phyloP scores from a whole-genome alignment of 2,113 vertebrate genomes.

The Notothenia rossii region DNA sequence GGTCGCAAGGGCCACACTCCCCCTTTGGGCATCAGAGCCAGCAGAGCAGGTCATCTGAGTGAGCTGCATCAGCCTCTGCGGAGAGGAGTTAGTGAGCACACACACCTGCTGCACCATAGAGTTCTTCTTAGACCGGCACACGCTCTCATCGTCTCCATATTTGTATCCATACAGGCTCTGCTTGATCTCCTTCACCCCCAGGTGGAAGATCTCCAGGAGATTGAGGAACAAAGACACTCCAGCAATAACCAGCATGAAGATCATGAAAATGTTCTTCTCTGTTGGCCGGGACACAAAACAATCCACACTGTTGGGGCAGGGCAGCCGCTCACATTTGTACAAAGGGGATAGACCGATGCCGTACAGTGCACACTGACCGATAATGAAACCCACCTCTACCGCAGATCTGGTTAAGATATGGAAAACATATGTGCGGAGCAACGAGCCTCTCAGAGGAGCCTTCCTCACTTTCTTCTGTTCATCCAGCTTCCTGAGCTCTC shows the following conservation, averaged over 20 bases:
- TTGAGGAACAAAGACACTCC: conserved; percentile 92
- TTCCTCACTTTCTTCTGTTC: conserved; percentile 94
- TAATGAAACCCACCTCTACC: conserved; percentile 93
- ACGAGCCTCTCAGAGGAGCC: conserved; percentile 91
- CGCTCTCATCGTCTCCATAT: conserved; percentile 80
- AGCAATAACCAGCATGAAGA: conserved; percentile 95
- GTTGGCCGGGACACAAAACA: conserved; percentile 96
- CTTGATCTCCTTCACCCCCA: conserved; percentile 91
- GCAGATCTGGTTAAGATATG: conserved; percentile 95
- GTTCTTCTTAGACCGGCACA: conserved; percentile 88
- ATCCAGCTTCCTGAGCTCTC: conserved; percentile 90
- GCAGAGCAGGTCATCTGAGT: conserved; percentile 73
- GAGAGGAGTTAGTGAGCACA: conserved; percentile 78
- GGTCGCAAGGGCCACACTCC: conserved; percentile 48
- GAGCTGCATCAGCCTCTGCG: conserved; percentile 81
- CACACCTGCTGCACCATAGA: conserved; percentile 84
- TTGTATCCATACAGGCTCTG: conserved; percentile 84
- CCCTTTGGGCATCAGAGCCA: conserved; percentile 69
- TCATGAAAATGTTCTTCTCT: conserved; percentile 96
- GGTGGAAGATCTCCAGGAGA: conserved; percentile 92
- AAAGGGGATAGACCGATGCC: conserved; percentile 91
- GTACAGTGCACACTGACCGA: conserved; percentile 93
- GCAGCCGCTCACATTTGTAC: conserved; percentile 90
- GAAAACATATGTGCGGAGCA: conserved; percentile 92
- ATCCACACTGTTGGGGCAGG: conserved; percentile 94